phyloP scores from a whole-genome alignment of 2,113 vertebrate species.

The Mormyrus lacerda region DNA sequence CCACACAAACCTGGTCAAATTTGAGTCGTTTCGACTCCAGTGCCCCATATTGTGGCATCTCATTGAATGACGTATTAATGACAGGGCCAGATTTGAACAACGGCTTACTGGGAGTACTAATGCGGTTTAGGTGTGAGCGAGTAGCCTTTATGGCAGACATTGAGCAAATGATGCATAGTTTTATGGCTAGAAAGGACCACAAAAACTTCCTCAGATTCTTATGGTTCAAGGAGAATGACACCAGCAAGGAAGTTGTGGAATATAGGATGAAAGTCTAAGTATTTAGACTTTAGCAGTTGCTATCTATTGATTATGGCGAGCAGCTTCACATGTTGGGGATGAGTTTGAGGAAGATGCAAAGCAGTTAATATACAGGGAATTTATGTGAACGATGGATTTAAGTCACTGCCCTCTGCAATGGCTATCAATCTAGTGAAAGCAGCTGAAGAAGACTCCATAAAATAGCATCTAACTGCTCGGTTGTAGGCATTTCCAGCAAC shows the following conservation, averaged over 20 bases:
- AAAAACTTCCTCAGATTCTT: background rate
- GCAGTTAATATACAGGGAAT: constrained; percentile 3
- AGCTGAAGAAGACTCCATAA: background rate
- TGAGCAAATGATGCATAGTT: background rate
- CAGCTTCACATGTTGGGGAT: background rate
- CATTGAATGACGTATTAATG: background rate
- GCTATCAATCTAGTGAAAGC: constrained; percentile 7
- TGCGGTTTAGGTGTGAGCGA: background rate
- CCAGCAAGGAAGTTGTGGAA: background rate
- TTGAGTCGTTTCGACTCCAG: background rate
- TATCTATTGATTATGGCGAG: background rate
- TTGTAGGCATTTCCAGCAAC: constrained; percentile 12
- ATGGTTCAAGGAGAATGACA: background rate
- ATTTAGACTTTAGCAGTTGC: background rate
- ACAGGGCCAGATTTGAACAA: background rate
- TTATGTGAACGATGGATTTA: constrained; percentile 21
- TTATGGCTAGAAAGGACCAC: background rate
- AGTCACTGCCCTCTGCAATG: background rate
- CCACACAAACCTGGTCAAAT: background rate
- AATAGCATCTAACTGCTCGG: constrained; percentile 15
- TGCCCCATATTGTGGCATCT: background rate
- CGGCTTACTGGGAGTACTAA: background rate
- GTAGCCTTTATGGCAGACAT: background rate
- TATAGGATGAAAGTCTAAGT: background rate
- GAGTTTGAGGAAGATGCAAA: background rate